These are phyloP conservation scores for Sebastes oblongus DNA, from an alignment of 2,797 vertebrate species.

Conservation along the genomic window DNA sequence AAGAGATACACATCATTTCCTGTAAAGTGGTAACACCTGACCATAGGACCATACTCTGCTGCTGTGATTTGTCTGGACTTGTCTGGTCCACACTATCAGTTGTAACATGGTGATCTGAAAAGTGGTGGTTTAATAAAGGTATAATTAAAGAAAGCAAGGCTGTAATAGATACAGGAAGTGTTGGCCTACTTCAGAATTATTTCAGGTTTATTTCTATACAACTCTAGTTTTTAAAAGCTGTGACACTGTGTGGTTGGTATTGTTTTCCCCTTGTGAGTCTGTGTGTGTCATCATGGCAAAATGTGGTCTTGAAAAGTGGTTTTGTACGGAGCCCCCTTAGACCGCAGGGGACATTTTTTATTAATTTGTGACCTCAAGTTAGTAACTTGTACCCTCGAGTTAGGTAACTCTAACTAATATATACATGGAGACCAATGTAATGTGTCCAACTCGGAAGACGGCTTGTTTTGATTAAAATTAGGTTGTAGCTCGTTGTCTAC, in stretches of 20 bases:
- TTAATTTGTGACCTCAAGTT: no score
- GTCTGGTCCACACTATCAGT: constrained; percentile 7
- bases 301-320: no score
- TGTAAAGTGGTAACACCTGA: constrained; percentile 21
- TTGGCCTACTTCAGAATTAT: background rate
- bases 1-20: constrained; percentile 26
- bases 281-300: background rate
- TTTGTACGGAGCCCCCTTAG: no score
- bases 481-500: no score
- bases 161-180: background rate
- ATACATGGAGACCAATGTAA: no score
- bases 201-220: background rate
- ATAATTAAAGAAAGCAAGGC: background rate
- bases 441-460: no score
- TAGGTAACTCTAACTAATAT: no score
- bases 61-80: constrained; percentile 14
- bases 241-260: background rate
- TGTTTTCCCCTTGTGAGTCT: background rate
- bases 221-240: background rate
- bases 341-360: no score
- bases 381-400: no score
- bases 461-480: no score
- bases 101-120: background rate
- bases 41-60: background rate
- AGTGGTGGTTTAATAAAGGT: background rate